Evolutionary conservation across 2,888 invertebrate species (phyloP).

Genomic region (Lymantria dispar): DNA sequence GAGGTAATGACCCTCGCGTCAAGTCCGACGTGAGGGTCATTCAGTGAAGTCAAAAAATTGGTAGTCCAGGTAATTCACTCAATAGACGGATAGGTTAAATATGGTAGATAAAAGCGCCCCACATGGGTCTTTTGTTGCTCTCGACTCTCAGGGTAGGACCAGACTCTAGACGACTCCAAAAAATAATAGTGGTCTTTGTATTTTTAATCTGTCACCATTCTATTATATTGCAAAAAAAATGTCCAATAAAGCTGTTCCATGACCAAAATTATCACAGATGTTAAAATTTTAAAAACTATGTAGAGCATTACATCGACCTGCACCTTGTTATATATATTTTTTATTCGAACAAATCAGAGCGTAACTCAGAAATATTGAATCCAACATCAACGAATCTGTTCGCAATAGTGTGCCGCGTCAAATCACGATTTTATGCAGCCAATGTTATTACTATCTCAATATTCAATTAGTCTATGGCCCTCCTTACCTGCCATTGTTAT

Average conservation of each 20-base stretch:
- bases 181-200: no score
- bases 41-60: no score
- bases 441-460: conserved; percentile 34
- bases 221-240: background rate
- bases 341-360: conserved; percentile 10
- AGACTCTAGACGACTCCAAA: no score
- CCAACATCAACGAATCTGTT: conserved; percentile 3
- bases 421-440: conserved; percentile 31
- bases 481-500: conserved; percentile 62
- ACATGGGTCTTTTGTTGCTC: no score
- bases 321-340: conserved; percentile 7
- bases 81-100: no score
- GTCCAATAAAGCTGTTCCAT: background rate
- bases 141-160: no score
- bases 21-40: no score
- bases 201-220: no score
- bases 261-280: background rate
- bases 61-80: no score
- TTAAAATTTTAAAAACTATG: conserved; percentile 1
- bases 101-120: no score
- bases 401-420: conserved; percentile 24
- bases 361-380: conserved; percentile 7
- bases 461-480: conserved; percentile 50
- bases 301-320: conserved; percentile 2
- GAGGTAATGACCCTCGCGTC: no score